These are phyloP conservation scores for Herpetotheres cachinnans DNA, from an alignment of 2,113 vertebrate species.

Conservation along the genomic window DNA sequence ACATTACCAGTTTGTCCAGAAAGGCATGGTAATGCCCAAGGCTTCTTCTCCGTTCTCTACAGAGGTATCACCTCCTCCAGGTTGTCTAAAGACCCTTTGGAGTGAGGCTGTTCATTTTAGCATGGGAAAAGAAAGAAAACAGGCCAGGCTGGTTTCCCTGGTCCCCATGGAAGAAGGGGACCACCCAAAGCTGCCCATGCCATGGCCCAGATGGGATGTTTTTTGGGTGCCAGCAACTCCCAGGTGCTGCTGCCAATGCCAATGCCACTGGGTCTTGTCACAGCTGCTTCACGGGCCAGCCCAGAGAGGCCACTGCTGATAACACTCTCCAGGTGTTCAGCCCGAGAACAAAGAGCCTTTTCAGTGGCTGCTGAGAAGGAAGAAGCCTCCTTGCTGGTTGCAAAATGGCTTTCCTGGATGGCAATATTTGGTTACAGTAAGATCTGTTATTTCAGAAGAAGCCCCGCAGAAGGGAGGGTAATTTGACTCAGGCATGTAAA, in stretches of 20 bases:
- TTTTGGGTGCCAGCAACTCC: neutral
- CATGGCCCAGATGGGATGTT: neutral
- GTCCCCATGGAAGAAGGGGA: neutral
- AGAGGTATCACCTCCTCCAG: neutral
- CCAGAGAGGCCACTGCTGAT: constrained; percentile 51
- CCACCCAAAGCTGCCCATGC: neutral
- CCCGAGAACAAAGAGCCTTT: constrained; percentile 88
- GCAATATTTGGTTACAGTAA: constrained; percentile 81
- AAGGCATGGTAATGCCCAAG: neutral
- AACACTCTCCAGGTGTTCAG: constrained; percentile 88
- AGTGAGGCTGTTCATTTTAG: neutral
- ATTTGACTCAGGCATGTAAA: constrained; percentile 69
- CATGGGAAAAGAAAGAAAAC: neutral
- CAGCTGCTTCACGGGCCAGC: neutral
- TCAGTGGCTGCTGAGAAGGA: constrained; percentile 82
- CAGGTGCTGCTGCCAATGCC: neutral
- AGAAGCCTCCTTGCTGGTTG: constrained; percentile 78
- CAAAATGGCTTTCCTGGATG: constrained; percentile 78
- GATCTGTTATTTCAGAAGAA: constrained; percentile 76
- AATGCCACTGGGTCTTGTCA: neutral
- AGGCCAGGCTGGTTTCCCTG: neutral
- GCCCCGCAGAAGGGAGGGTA: constrained; percentile 61
- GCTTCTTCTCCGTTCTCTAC: neutral
- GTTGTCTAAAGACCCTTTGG: neutral
- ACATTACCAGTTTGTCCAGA: neutral